phyloP scores from a whole-genome alignment of 2,888 invertebrate species.

The Blera fallax region DNA sequence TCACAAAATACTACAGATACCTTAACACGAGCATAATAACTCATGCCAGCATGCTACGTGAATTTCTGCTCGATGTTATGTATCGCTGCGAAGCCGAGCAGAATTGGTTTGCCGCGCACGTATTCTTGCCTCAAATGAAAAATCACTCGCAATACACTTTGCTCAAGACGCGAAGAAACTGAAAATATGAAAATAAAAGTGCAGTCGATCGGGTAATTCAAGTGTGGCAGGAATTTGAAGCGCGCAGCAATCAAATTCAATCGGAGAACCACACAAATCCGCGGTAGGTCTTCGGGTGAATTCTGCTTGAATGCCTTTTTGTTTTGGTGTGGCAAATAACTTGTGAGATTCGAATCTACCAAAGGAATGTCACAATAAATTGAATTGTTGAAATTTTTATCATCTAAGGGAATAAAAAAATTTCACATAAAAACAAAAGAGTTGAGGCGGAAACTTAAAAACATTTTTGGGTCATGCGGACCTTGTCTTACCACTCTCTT shows the following conservation, averaged over 20 bases:
- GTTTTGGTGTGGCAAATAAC: conserved; percentile 24
- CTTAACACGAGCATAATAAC: conserved; percentile 50
- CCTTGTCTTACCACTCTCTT: too few relatives aligned
- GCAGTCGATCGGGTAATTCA: conserved; percentile 46
- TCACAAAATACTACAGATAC: conserved; percentile 5
- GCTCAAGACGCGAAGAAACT: conserved; percentile 34
- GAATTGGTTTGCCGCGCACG: conserved; percentile 66
- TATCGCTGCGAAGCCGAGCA: conserved; percentile 16
- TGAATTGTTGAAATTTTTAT: neutral
- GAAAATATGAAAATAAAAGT: conserved; percentile 52
- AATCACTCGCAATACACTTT: conserved; percentile 59
- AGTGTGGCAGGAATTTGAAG: conserved; percentile 65
- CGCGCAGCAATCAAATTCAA: conserved; percentile 51
- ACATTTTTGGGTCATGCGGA: neutral
- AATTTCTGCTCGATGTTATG: conserved; percentile 31
- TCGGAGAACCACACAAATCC: conserved; percentile 47
- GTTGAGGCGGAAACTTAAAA: conserved; percentile 11
- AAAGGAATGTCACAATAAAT: conserved; percentile 28
- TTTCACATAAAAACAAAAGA: conserved; percentile 38
- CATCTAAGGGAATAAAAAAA: neutral
- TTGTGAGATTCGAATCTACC: conserved; percentile 27
- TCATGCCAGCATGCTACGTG: conserved; percentile 59
- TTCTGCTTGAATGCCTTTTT: conserved; percentile 15
- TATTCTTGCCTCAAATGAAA: conserved; percentile 64
- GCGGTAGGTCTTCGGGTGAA: conserved; percentile 39